These are phyloP conservation scores for Oryctolagus cuniculus DNA, from an alignment of 2,113 vertebrate species.

Conservation along the genomic window mOryCun1.1 NC_091433.1:157524001-157524500, in stretches of 20 bases:
- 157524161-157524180: neutral
- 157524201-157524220: neutral
- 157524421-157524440: neutral
- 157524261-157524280: neutral
- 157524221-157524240: neutral
- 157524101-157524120: neutral
- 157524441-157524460: neutral
- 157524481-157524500: slow-evolving; percentile 22
- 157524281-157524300: neutral
- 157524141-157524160: neutral
- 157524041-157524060: neutral
- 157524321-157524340: neutral
- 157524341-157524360: neutral
- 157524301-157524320: neutral
- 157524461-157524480: neutral
- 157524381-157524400: neutral
- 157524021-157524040: neutral
- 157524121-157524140: neutral
- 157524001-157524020: neutral
- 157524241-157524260: accelerated
- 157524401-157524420: neutral
- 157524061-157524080: neutral
- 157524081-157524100: neutral
- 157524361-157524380: too few relatives aligned
- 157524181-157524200: neutral